Conservation (phyloP, 2,797 vertebrate genomes). For the Cheirogaleus major region DNA sequence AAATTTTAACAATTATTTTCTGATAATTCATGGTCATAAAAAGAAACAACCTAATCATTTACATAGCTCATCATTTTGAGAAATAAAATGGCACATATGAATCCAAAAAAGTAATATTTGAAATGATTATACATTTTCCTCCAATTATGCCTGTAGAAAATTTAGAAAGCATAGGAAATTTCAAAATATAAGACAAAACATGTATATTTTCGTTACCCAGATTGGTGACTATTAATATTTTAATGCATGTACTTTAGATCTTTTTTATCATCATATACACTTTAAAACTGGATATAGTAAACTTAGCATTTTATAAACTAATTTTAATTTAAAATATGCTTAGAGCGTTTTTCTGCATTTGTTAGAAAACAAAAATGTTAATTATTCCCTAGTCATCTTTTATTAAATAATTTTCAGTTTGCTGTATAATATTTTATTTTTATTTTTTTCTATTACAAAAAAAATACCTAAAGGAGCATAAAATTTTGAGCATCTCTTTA, state of each 20-base stretch:
- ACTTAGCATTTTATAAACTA: not conserved
- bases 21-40: constrained; percentile 5
- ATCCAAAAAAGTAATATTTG: not conserved
- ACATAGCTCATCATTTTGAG: not conserved
- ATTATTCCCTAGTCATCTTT: not conserved
- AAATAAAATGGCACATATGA: not conserved
- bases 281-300: not conserved
- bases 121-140: not conserved
- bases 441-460: not conserved
- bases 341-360: not conserved
- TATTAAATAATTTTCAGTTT: not conserved
- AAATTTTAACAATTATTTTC: constrained; percentile 30
- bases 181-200: not conserved
- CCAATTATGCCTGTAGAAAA: not conserved
- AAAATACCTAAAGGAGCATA: not conserved
- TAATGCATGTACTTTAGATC: not conserved
- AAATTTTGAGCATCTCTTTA: not conserved
- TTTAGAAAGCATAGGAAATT: not conserved
- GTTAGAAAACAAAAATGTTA: constrained; percentile 1
- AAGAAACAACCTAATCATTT: not conserved
- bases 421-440: not conserved
- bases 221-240: not conserved
- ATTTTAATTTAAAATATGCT: constrained; percentile 34
- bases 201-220: not conserved
- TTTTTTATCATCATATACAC: not conserved